Evolutionary conservation across 2,888 invertebrate genomes (phyloP).

Genomic region (Pandemis corylana): DNA sequence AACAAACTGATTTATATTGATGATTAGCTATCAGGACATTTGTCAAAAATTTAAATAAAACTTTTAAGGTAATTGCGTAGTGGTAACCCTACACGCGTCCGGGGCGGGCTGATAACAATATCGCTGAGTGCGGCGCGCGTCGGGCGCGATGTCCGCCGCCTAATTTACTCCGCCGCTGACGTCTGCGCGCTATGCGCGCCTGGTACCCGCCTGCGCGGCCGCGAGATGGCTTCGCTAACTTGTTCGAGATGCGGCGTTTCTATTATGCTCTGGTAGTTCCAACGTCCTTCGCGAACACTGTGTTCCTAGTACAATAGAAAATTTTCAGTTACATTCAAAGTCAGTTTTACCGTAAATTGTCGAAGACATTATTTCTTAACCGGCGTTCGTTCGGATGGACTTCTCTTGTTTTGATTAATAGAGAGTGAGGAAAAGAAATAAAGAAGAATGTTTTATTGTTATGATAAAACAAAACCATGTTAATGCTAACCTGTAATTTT

Average conservation of each 20-base stretch:
- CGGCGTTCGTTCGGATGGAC: too few relatives aligned
- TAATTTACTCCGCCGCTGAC: constrained; percentile 67
- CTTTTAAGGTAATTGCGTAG: background rate
- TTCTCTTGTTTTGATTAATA: too few relatives aligned
- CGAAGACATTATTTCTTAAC: background rate
- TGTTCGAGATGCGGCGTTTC: constrained; percentile 38
- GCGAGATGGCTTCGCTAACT: constrained; percentile 45
- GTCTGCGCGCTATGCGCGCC: constrained; percentile 57
- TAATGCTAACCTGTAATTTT: too few relatives aligned
- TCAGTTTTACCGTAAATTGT: background rate
- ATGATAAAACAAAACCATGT: too few relatives aligned
- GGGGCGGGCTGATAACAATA: constrained; percentile 81
- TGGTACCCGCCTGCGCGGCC: constrained; percentile 48
- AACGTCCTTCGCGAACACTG: constrained; percentile 47
- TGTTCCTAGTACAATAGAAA: constrained; percentile 54
- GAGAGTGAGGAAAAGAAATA: too few relatives aligned
- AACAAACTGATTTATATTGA: too few relatives aligned
- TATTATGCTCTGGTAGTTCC: constrained; percentile 36
- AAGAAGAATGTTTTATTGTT: too few relatives aligned
- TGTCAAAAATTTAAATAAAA: background rate
- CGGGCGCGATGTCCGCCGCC: constrained; percentile 51
- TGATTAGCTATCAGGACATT: background rate
- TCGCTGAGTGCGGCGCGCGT: constrained; percentile 77
- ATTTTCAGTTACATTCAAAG: background rate
- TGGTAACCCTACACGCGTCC: constrained; percentile 62